Evolutionary conservation across 2,888 invertebrate genomes (phyloP).

Genomic region (Platycheirus rosarum): DNA sequence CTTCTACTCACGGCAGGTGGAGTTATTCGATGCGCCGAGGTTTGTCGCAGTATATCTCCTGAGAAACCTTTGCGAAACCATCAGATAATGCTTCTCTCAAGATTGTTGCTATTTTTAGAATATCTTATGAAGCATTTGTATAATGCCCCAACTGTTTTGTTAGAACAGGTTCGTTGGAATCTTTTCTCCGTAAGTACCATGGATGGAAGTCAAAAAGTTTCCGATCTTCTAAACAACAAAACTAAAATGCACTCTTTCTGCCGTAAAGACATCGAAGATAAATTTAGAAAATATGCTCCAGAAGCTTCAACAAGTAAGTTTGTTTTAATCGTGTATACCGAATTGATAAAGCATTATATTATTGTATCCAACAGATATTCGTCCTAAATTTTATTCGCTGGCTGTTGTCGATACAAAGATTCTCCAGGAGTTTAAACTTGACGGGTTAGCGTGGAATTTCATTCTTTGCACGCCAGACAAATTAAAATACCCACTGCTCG

Average conservation of each 20-base stretch:
- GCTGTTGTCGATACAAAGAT: conserved; percentile 87
- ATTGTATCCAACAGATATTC: conserved; percentile 85
- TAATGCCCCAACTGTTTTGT: conserved; percentile 92
- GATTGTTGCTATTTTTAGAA: conserved; percentile 93
- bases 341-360: no score
- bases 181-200: conserved; percentile 87
- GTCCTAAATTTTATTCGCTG: conserved; percentile 95
- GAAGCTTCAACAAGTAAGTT: conserved; percentile 79
- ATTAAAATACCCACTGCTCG: conserved; percentile 92
- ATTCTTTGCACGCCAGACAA: conserved; percentile 96
- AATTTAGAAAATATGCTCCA: conserved; percentile 86
- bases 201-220: conserved; percentile 84
- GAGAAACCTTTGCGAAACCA: conserved; percentile 82
- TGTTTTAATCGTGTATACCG: background rate
- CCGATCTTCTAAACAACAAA: conserved; percentile 83
- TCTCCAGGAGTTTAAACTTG: conserved; percentile 94
- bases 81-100: conserved; percentile 91
- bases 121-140: conserved; percentile 98
- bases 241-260: conserved; percentile 88
- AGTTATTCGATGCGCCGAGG: conserved; percentile 87
- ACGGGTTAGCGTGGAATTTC: conserved; percentile 96
- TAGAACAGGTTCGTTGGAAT: conserved; percentile 95
- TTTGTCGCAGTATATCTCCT: conserved; percentile 83
- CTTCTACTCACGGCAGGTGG: conserved; percentile 92
- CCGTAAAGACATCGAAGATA: conserved; percentile 89